A percentile compares a stretch with the other conserved stretches of the same genome.
These are phyloP conservation scores for Samia ricini DNA, from an alignment of 1,140 invertebrate genomes.

Conservation along the genomic window DNA sequence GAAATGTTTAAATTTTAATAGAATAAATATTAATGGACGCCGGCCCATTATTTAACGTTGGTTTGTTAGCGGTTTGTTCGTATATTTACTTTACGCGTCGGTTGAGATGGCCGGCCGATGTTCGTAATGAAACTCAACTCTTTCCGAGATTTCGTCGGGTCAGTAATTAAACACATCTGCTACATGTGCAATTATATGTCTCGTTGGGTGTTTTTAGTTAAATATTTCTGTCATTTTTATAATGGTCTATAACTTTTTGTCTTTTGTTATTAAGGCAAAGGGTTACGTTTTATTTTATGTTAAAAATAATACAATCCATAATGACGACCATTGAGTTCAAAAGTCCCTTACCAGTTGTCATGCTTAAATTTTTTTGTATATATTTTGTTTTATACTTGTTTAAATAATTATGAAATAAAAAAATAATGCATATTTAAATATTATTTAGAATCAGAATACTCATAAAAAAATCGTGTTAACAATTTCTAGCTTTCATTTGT, in stretches of 20 bases:
- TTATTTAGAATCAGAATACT: no score
- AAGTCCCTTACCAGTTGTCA: no score
- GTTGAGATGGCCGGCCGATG: conserved; percentile 36
- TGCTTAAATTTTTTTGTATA: no score
- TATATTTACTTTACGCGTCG: conserved; percentile 65
- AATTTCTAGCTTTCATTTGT: no score
- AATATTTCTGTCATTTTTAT: conserved; percentile 33
- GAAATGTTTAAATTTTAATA: conserved; percentile 64
- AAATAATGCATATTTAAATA: no score
- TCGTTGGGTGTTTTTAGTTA: conserved; percentile 41
- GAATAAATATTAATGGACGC: conserved; percentile 60
- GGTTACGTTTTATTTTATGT: no score
- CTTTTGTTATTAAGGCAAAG: conserved; percentile 30
- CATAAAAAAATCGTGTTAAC: no score
- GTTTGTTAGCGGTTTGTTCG: conserved; percentile 58
- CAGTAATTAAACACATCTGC: conserved; percentile 72
- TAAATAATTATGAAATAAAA: no score
- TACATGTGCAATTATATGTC: conserved; percentile 56
- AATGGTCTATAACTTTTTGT: conserved; percentile 25
- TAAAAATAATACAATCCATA: no score
- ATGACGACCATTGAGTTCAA: no score
- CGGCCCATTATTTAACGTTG: conserved; percentile 42
- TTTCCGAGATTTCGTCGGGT: conserved; percentile 63
- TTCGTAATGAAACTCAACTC: conserved; percentile 61
- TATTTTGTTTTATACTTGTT: no score